These are phyloP conservation scores for Lepidocyrtoides sp. DNA, from an alignment of 2,888 invertebrate genomes.

Conservation along the genomic window DNA sequence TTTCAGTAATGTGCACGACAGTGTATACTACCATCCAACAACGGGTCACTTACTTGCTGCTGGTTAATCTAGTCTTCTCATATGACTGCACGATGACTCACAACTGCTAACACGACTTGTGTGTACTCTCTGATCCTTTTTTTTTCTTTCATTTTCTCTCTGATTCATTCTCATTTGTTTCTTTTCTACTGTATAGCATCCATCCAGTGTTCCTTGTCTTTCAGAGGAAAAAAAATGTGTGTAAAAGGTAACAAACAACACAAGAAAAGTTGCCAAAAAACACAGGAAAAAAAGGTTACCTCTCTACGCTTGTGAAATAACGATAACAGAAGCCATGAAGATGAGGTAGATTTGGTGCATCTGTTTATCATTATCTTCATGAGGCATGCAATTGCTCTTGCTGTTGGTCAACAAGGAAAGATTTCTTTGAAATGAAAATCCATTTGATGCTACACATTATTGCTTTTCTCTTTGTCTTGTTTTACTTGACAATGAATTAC, in stretches of 20 bases:
- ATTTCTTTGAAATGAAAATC: too few relatives aligned
- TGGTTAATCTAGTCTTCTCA: conserved; percentile 35
- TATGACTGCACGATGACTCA: conserved; percentile 20
- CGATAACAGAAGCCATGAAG: neutral
- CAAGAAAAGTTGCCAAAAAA: neutral
- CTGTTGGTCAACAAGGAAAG: neutral
- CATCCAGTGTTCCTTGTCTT: neutral
- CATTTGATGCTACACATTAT: too few relatives aligned
- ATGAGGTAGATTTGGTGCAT: neutral
- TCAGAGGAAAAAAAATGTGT: neutral
- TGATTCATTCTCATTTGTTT: conserved; percentile 28
- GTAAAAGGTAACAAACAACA: neutral
- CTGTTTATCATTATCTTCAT: conserved; percentile 10
- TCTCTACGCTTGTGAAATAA: conserved; percentile 12
- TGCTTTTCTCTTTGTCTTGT: too few relatives aligned
- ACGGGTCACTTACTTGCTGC: conserved; percentile 46
- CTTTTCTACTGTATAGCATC: neutral
- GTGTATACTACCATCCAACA: neutral
- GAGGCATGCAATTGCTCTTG: neutral
- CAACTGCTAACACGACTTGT: neutral
- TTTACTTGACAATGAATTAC: too few relatives aligned
- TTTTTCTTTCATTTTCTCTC: conserved; percentile 28
- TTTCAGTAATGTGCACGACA: neutral
- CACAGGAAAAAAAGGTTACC: neutral
- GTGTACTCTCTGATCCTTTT: neutral